Evolutionary conservation across 2,888 invertebrate species (phyloP), one percentile per base, ranked within the genome.

Genomic region (Plagodis dolabraria): DNA sequence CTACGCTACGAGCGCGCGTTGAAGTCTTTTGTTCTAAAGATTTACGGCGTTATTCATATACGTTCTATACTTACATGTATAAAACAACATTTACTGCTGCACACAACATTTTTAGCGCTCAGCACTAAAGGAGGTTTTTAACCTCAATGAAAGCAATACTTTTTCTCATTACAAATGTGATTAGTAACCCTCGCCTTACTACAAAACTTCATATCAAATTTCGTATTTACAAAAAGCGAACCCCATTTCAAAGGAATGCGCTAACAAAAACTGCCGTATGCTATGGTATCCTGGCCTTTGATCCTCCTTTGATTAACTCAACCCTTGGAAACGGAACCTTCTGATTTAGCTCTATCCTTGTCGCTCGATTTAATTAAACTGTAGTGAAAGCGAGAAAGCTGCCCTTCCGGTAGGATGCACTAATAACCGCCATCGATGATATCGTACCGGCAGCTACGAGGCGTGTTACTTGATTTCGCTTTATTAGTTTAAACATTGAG

Each of bases 21-120:
- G 74, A 83, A 65, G 66, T 84, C 81, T 82, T 83, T 79, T 79
- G 76, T 79, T 71, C 58, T 53, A 38, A 43, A 33, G 34, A 33
- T 22, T 22, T 22, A 9, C 36, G 5, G 5, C 36, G 1, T 7
- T 36, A 36, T 36, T 36, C 36, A 36, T 36, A 4, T 36, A 9
- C 9, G 7, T 35, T 35, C 7, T 35, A 35, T 35, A 6, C 35
- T 35, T 5, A 35, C 7, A 6, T 36, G 2, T 7, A 36, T 5
- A 9, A 36, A 34, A 33, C 42, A 5, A 35, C 22, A 2, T 22
- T 22, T 22, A 22, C 22, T 22, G 4, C 22, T 22, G 22, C 22
- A 4, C 22, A 22, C 22, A 22, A 22, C 22, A 22, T 22, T 22
- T 22, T 22, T 22, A 22, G 22, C 22, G 1, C 22, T 22, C 22